phyloP scores from a whole-genome alignment of 92 coral and sea anemone genomes.

The Epizoanthus rinbou region DNA sequence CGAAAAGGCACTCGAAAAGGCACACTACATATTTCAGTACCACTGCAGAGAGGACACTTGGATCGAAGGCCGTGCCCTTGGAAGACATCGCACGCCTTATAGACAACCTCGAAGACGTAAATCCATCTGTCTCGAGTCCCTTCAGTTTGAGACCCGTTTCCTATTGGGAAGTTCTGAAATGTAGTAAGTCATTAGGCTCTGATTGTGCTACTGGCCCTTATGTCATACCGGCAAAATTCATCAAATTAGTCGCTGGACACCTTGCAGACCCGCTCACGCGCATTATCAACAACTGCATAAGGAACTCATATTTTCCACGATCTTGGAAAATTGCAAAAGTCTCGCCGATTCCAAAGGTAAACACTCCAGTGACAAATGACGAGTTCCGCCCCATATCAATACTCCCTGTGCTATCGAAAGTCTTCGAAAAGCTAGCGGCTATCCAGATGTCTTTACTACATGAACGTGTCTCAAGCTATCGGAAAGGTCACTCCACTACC shows the following conservation, averaged over 20 bases:
- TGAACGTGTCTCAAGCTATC: constrained; percentile 42
- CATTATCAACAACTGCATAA: constrained; percentile 55
- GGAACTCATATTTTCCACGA: constrained; percentile 38
- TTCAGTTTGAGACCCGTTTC: constrained; percentile 25
- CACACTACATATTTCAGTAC: constrained; percentile 50
- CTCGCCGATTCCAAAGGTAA: constrained; percentile 57
- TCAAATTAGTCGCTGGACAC: constrained; percentile 50
- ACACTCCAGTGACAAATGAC: constrained; percentile 20
- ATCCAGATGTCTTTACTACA: constrained; percentile 40
- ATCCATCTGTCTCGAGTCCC: constrained; percentile 21
- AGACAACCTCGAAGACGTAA: constrained; percentile 23
- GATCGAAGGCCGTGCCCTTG: constrained; percentile 11
- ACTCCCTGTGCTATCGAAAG: constrained; percentile 56
- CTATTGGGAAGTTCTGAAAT: constrained; percentile 35
- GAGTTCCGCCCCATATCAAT: constrained; percentile 53
- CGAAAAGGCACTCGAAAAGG: constrained; percentile 57
- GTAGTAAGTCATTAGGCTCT: constrained; percentile 26
- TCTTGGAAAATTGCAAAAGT: constrained; percentile 49
- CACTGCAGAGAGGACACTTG: constrained; percentile 57
- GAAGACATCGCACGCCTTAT: constrained; percentile 30
- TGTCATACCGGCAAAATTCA: constrained; percentile 42
- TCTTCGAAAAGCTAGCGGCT: constrained; percentile 39
- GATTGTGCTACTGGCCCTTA: constrained; percentile 64
- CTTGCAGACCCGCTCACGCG: constrained; percentile 55
- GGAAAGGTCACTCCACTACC: constrained; percentile 58